Evolutionary conservation across 2,888 invertebrate species (phyloP), one percentile per base, ranked within the genome.

Genomic region (Plutella xylostella): DNA sequence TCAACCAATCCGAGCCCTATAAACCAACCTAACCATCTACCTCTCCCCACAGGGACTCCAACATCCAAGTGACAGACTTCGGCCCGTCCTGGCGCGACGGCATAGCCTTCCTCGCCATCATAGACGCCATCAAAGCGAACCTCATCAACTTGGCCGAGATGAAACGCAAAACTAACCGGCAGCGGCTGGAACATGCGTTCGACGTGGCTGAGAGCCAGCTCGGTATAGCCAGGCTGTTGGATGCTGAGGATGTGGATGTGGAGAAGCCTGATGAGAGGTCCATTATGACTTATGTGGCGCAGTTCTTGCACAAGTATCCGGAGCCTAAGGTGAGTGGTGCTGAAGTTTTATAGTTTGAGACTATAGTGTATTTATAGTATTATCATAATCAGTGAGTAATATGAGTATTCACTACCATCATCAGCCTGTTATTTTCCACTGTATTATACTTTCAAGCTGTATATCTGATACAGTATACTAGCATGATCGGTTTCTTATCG

Each of bases 281-380:
- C 51, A 95, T 98, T 60, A 98, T 98, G 97, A 98, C 98, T 22
- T 98, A 98, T 72, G 97, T 98, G 51, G 97, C 98, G 33, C 97
- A 98, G 85, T 98, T 98, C 80, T 86, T 98, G 65, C 96, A 97
- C 73, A 96, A 96, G 82, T 94, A 94, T 79, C 94, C 94, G 39
- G 94, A 94, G 84, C 93, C 94, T 42, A 92, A 90, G 78, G 88
- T 88, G 52, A 63, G 58, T 51, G 18, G 28, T n/a, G n/a, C n/a
- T n/a, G n/a, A n/a, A n/a, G n/a, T n/a, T n/a, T n/a, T n/a, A n/a
- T n/a, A n/a, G n/a, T n/a, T n/a, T n/a, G n/a, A n/a, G n/a, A n/a
- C n/a, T n/a, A n/a, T n/a, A n/a, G n/a, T n/a, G n/a, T n/a, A n/a
- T n/a, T n/a, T n/a, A n/a, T n/a, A n/a, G n/a, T n/a, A n/a, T n/a